Percentiles rank a stretch among this genome's conserved stretches.
phyloP scores from a whole-genome alignment of 2,113 vertebrate species.

The Corapipo altera region DNA sequence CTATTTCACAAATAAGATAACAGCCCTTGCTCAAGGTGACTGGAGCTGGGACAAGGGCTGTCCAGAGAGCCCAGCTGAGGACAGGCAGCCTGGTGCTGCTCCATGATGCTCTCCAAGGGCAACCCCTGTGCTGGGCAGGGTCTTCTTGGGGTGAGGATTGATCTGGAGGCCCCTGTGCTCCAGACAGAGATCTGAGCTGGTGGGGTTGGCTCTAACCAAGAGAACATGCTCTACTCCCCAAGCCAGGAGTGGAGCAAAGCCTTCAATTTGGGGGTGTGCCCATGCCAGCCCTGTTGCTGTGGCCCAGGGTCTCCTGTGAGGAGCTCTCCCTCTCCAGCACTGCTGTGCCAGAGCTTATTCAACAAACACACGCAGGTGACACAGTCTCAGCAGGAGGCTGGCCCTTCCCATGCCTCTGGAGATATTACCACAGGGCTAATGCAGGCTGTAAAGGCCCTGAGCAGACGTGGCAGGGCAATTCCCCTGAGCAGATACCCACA shows the following conservation, averaged over 20 bases:
- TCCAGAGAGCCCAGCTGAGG: neutral
- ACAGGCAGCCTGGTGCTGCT: neutral
- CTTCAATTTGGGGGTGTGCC: rapidly evolving
- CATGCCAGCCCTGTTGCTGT: neutral
- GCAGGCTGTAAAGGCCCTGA: neutral
- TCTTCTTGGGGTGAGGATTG: rapidly evolving
- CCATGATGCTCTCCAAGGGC: rapidly evolving
- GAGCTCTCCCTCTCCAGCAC: neutral
- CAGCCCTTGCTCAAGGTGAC: slow-evolving; percentile 35
- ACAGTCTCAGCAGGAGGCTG: rapidly evolving
- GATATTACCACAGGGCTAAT: neutral
- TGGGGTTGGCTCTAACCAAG: neutral
- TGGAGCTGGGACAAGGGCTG: neutral
- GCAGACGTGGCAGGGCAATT: neutral
- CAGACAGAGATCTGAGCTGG: rapidly evolving
- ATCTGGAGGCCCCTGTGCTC: neutral
- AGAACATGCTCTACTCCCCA: rapidly evolving
- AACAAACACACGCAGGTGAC: neutral
- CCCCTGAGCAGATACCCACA: rapidly evolving
- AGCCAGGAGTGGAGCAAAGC: neutral
- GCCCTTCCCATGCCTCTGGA: neutral
- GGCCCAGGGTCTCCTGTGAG: neutral
- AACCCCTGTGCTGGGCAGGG: neutral
- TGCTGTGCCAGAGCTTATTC: rapidly evolving
- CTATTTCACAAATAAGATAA: slow-evolving; percentile 31